A percentile compares a stretch with the other conserved stretches of the same genome.
phyloP scores from a whole-genome alignment of 2,797 vertebrate genomes.

The Coregonus suidteri region DNA sequence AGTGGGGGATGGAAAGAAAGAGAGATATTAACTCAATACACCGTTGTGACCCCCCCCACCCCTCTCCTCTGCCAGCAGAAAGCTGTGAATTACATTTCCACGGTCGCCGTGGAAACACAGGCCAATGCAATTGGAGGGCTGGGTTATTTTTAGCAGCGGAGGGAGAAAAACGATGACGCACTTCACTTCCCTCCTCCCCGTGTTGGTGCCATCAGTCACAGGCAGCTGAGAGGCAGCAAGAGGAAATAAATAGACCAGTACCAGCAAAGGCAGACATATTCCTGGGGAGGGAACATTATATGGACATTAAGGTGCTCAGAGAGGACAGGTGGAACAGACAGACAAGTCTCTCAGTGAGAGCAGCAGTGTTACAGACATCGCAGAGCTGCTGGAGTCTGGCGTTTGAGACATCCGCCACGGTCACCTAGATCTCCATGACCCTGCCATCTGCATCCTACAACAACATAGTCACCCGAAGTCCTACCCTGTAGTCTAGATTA shows the following conservation, averaged over 20 bases:
- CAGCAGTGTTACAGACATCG: constrained; percentile 3
- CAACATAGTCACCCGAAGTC: no score
- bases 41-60: constrained; percentile 26
- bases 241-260: constrained; percentile 2
- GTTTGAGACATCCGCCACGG: neutral
- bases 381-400: neutral
- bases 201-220: constrained; percentile 39
- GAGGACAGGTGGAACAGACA: neutral
- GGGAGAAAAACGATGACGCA: constrained; percentile 68
- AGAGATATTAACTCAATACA: constrained; percentile 46
- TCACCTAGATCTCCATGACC: neutral
- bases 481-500: neutral
- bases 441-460: no score
- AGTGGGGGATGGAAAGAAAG: constrained; percentile 36
- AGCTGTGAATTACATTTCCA: constrained; percentile 76
- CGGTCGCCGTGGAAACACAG: constrained; percentile 76
- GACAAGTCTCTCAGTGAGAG: neutral
- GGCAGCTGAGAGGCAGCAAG: constrained; percentile 11
- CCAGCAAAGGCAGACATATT: neutral
- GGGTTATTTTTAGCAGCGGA: constrained; percentile 74
- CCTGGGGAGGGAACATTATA: neutral
- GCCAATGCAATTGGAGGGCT: constrained; percentile 63
- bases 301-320: neutral
- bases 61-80: constrained; percentile 52
- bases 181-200: constrained; percentile 46